phyloP scores from a whole-genome alignment of 2,888 invertebrate species.

The Caenorhabditis plicata region DNA sequence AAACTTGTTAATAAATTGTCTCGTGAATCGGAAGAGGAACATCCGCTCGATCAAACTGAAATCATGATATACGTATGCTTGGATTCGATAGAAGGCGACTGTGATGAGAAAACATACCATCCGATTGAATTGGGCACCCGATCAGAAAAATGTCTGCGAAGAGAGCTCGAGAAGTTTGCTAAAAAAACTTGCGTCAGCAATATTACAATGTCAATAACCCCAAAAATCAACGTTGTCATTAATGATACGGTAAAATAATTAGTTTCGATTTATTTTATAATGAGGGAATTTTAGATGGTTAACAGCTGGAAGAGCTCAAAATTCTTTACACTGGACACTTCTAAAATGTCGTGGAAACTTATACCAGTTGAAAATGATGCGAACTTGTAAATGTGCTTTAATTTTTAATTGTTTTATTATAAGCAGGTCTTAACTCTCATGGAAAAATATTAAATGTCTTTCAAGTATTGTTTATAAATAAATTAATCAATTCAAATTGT shows the following conservation, averaged over 20 bases:
- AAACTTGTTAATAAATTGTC: not conserved
- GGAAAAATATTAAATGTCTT: not conserved
- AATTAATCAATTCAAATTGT: not conserved
- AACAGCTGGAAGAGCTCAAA: not conserved
- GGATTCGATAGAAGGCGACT: too few relatives aligned
- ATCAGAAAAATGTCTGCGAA: slow-evolving; percentile 3
- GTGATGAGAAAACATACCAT: too few relatives aligned
- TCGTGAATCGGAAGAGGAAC: too few relatives aligned
- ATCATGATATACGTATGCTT: too few relatives aligned
- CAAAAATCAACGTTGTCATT: slow-evolving; percentile 17
- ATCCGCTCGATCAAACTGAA: too few relatives aligned
- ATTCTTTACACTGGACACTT: not conserved
- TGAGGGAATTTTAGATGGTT: not conserved
- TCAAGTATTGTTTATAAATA: not conserved
- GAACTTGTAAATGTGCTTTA: too few relatives aligned
- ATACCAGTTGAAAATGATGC: not conserved
- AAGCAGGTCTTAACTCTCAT: not conserved
- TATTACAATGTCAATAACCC: slow-evolving; percentile 4
- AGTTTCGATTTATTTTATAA: not conserved
- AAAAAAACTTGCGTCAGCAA: slow-evolving; percentile 13
- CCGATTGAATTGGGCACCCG: not conserved
- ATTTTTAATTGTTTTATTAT: not conserved
- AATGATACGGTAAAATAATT: slow-evolving; percentile 11
- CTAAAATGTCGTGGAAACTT: not conserved
- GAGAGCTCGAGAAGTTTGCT: slow-evolving; percentile 10